These are phyloP conservation scores for Sialia sialis DNA, from an alignment of 2,113 vertebrate genomes.

Conservation along the genomic window DNA sequence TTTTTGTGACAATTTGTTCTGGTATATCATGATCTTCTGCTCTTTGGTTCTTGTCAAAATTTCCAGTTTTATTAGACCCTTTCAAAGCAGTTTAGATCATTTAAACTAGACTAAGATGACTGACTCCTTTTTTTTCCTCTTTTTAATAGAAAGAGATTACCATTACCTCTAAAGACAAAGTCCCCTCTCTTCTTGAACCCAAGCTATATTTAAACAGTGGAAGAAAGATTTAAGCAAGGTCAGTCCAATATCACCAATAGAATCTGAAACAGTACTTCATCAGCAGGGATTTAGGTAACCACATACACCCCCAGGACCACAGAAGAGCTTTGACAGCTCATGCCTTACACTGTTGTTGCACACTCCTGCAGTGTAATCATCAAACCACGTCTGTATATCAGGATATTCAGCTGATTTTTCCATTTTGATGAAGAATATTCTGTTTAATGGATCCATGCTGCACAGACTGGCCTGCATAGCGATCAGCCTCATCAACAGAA, in stretches of 20 bases:
- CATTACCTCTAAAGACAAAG: neutral
- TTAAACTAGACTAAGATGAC: neutral
- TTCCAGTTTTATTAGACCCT: neutral
- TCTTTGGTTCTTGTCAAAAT: neutral
- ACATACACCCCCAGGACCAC: accelerated
- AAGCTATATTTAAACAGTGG: neutral
- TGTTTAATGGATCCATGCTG: neutral
- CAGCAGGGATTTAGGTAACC: neutral
- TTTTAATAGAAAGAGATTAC: neutral
- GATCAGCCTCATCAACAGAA: neutral
- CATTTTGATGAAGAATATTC: neutral
- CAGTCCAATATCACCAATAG: accelerated
- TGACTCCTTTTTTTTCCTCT: neutral
- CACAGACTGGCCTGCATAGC: neutral
- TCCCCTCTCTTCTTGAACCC: neutral
- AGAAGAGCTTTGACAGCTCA: neutral
- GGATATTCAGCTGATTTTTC: neutral
- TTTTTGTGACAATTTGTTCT: neutral
- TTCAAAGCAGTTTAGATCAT: neutral
- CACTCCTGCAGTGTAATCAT: neutral
- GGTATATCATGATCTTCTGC: accelerated
- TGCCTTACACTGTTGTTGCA: neutral
- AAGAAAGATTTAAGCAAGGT: neutral
- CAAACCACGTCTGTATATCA: neutral
- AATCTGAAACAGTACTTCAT: neutral